Conservation (phyloP, 2,888 invertebrate species). For the Flexamia atlantica region DNA sequence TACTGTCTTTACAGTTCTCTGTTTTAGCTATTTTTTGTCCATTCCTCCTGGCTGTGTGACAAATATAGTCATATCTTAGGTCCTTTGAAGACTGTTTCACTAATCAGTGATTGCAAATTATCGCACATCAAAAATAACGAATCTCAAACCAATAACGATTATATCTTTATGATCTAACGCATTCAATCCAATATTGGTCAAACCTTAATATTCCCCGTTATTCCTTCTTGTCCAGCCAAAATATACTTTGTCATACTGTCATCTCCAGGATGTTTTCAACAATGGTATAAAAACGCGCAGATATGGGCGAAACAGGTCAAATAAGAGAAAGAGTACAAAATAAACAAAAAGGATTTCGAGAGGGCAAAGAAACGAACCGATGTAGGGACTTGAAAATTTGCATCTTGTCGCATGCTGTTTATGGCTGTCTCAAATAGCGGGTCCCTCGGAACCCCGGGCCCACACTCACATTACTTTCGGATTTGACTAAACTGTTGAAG, state of each 20-base stretch:
- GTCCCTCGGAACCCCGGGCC: slow-evolving; percentile 14
- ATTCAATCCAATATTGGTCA: too few species aligned
- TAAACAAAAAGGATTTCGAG: slow-evolving; percentile 58
- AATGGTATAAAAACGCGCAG: slow-evolving; percentile 63
- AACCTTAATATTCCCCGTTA: too few species aligned
- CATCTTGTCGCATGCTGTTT: slow-evolving; percentile 62
- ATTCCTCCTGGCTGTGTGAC: too few species aligned
- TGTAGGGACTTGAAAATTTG: slow-evolving; percentile 63
- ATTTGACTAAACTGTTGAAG: slow-evolving; percentile 7
- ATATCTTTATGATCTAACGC: too few species aligned
- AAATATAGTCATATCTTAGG: too few species aligned
- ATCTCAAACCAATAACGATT: too few species aligned
- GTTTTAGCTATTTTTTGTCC: too few species aligned
- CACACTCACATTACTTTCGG: not conserved
- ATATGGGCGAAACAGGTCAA: slow-evolving; percentile 64
- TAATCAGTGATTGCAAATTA: too few species aligned
- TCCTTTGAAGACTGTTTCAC: too few species aligned
- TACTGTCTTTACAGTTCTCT: too few species aligned
- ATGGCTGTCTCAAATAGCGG: slow-evolving; percentile 49
- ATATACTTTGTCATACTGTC: not conserved
- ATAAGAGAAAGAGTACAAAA: slow-evolving; percentile 61
- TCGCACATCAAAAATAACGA: too few species aligned
- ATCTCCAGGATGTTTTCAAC: slow-evolving; percentile 48
- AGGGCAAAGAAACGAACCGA: slow-evolving; percentile 58
- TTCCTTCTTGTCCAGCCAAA: not conserved